Evolutionary conservation across 2,888 invertebrate genomes (phyloP).

Genomic region (Fragum fragum): DNA sequence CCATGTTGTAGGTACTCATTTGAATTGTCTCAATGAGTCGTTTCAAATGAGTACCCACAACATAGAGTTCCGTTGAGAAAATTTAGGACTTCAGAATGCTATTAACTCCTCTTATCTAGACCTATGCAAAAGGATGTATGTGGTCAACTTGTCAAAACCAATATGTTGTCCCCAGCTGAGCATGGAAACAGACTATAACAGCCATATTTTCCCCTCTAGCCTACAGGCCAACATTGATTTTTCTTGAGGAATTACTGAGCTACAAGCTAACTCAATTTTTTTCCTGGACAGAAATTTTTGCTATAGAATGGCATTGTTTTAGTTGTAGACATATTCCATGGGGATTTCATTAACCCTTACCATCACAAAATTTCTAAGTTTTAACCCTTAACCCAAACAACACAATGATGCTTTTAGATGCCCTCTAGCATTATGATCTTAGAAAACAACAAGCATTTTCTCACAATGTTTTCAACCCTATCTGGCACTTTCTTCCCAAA

Average conservation of each 20-base stretch:
- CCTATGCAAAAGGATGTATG: background rate
- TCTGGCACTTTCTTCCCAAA: no score
- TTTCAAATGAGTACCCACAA: no score
- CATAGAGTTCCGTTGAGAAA: no score
- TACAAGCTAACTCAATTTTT: conserved; percentile 58
- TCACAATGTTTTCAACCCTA: no score
- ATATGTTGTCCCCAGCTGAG: background rate
- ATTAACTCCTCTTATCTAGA: no score
- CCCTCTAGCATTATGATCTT: no score
- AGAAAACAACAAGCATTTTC: no score
- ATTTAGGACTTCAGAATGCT: no score
- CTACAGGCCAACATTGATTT: conserved; percentile 55
- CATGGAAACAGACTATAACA: conserved; percentile 57
- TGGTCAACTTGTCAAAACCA: background rate
- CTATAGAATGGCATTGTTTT: conserved; percentile 31
- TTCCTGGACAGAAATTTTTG: conserved; percentile 45
- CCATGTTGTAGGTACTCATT: no score
- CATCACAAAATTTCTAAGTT: background rate
- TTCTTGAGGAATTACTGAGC: conserved; percentile 50
- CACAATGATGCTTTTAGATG: no score
- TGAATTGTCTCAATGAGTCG: no score
- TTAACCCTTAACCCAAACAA: no score
- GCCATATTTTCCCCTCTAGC: conserved; percentile 36
- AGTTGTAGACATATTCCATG: background rate
- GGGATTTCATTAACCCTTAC: background rate